Evolutionary conservation across 2,113 vertebrate genomes (phyloP).

Genomic region (Percina caprodes): DNA sequence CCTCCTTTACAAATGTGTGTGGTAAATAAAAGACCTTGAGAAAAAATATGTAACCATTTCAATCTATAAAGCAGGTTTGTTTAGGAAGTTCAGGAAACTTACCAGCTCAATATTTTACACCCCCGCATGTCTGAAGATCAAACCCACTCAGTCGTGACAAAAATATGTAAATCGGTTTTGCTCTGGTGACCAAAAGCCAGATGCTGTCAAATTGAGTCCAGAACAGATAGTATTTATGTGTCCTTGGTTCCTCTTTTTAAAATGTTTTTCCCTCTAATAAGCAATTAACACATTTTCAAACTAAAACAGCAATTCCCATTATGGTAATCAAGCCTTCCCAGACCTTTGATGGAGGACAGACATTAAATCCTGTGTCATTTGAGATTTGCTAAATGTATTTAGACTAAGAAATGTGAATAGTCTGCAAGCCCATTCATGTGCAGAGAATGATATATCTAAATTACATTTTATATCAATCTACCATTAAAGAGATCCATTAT

Average conservation of each 20-base stretch:
- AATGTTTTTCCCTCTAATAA: background rate
- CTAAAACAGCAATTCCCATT: background rate
- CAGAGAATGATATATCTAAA: background rate
- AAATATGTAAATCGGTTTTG: slow-evolving; percentile 63
- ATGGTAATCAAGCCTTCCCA: no score
- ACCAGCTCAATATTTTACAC: slow-evolving; percentile 17
- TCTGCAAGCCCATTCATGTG: background rate
- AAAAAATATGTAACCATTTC: background rate
- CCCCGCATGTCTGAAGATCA: slow-evolving; percentile 7
- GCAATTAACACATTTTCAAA: background rate
- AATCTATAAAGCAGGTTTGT: background rate
- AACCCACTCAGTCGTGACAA: slow-evolving; percentile 25
- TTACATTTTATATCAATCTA: background rate
- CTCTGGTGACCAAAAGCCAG: slow-evolving; percentile 23
- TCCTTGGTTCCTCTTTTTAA: background rate
- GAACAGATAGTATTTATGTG: background rate
- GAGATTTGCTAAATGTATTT: no score
- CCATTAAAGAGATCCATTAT: background rate
- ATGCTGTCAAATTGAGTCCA: slow-evolving; percentile 37
- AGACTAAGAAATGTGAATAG: background rate
- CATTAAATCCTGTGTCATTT: no score
- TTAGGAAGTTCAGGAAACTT: slow-evolving; percentile 2
- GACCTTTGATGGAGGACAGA: background rate
- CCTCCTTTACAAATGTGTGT: background rate
- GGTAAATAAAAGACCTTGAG: background rate